phyloP scores from a whole-genome alignment of 2,113 vertebrate species.

The Phalacrocorax aristotelis region DNA sequence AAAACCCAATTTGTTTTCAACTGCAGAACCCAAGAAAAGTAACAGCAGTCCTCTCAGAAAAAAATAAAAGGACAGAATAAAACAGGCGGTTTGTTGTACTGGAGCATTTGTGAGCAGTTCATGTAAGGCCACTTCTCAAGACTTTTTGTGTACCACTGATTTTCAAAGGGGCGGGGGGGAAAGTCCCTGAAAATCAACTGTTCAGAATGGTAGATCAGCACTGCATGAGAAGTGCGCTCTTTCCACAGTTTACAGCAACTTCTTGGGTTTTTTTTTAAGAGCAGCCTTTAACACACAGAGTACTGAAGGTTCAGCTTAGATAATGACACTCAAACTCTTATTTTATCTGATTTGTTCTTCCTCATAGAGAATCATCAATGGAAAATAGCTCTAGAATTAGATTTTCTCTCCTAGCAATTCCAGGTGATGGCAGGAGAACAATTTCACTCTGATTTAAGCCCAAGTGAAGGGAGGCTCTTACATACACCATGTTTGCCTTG shows the following conservation, averaged over 20 bases:
- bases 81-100: background rate
- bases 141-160: background rate
- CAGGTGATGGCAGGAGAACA: background rate
- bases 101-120: background rate
- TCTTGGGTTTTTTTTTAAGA: background rate
- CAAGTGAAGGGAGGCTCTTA: background rate
- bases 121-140: background rate
- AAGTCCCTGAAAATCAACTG: background rate
- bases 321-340: background rate
- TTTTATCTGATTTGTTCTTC: background rate
- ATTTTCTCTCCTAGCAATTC: conserved; percentile 7
- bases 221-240: background rate
- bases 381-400: conserved; percentile 35
- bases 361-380: background rate
- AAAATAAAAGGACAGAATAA: background rate
- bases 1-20: background rate
- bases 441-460: conserved; percentile 26
- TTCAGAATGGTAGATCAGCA: background rate
- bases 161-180: background rate
- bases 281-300: background rate
- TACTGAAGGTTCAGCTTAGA: background rate
- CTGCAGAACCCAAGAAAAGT: conserved; percentile 6
- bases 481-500: background rate
- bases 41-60: background rate
- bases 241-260: background rate